These are phyloP conservation scores for Sturnus vulgaris DNA, from an alignment of 2,113 vertebrate species.

Conservation along the genomic window DNA sequence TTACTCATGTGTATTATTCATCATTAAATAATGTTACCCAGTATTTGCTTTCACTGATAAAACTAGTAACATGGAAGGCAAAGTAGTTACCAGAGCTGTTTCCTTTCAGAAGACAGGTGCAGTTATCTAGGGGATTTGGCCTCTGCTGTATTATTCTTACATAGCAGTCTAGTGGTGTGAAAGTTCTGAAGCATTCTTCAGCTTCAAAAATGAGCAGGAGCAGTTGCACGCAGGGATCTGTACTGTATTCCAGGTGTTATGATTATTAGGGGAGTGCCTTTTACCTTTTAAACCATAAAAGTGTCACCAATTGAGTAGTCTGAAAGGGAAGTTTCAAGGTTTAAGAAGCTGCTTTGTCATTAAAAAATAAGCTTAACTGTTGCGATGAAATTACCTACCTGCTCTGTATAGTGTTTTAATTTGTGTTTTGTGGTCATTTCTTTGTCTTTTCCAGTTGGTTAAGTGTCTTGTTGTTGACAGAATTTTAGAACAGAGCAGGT, in stretches of 20 bases:
- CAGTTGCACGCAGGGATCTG: neutral
- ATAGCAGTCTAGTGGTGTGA: neutral
- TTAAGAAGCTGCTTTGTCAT: neutral
- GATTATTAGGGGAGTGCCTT: neutral
- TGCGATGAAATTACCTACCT: neutral
- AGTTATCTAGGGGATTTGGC: neutral
- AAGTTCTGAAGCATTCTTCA: neutral
- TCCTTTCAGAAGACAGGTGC: neutral
- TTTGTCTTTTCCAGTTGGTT: neutral
- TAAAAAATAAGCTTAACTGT: neutral
- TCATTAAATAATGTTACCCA: neutral
- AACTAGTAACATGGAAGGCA: neutral
- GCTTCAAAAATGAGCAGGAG: neutral
- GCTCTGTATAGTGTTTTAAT: neutral
- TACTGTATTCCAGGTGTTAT: neutral
- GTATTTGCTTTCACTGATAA: neutral
- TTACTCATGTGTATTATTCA: neutral
- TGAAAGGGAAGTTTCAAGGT: neutral
- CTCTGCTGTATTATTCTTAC: fast-evolving
- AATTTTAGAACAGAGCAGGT: neutral
- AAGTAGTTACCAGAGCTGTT: neutral
- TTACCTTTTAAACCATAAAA: neutral
- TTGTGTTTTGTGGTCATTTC: neutral
- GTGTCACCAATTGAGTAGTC: neutral
- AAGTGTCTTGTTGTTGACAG: neutral